These are phyloP conservation scores for Cataglyphis altisquamis DNA, from an alignment of 2,888 invertebrate genomes.

Conservation along the genomic window DNA sequence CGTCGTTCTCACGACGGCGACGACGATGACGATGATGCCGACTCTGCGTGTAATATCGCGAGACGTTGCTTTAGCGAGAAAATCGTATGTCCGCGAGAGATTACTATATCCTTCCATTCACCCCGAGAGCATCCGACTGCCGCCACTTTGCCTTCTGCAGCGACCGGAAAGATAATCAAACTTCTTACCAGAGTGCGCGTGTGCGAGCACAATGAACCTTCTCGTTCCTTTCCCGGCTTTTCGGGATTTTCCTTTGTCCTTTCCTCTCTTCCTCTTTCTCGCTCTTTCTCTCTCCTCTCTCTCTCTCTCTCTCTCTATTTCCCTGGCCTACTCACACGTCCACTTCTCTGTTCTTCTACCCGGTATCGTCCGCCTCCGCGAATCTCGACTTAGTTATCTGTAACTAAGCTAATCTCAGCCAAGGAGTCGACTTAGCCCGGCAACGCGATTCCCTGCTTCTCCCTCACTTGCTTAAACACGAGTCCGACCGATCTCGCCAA, in stretches of 20 bases:
- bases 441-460: slow-evolving; percentile 65
- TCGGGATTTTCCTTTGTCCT: slow-evolving; percentile 41
- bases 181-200: slow-evolving; percentile 68
- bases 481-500: slow-evolving; percentile 81
- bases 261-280: not conserved
- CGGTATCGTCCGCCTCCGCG: slow-evolving; percentile 69
- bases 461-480: slow-evolving; percentile 77
- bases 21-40: not conserved
- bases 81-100: slow-evolving; percentile 59
- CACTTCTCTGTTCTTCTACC: slow-evolving; percentile 64
- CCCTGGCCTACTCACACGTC: slow-evolving; percentile 44
- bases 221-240: slow-evolving; percentile 47
- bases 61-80: slow-evolving; percentile 56
- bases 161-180: slow-evolving; percentile 77
- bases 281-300: slow-evolving; percentile 5
- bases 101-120: slow-evolving; percentile 76
- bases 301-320: not conserved
- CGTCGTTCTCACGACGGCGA: slow-evolving; percentile 23
- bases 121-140: slow-evolving; percentile 61
- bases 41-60: slow-evolving; percentile 74
- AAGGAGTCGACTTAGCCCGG: slow-evolving; percentile 79
- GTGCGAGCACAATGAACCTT: slow-evolving; percentile 37
- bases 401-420: slow-evolving; percentile 83
- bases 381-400: slow-evolving; percentile 81
- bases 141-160: slow-evolving; percentile 61